A percentile compares a stretch with the other conserved stretches of the same genome.
These are phyloP conservation scores for Andrena bucephala DNA, from an alignment of 2,888 invertebrate genomes.

Conservation along the genomic window DNA sequence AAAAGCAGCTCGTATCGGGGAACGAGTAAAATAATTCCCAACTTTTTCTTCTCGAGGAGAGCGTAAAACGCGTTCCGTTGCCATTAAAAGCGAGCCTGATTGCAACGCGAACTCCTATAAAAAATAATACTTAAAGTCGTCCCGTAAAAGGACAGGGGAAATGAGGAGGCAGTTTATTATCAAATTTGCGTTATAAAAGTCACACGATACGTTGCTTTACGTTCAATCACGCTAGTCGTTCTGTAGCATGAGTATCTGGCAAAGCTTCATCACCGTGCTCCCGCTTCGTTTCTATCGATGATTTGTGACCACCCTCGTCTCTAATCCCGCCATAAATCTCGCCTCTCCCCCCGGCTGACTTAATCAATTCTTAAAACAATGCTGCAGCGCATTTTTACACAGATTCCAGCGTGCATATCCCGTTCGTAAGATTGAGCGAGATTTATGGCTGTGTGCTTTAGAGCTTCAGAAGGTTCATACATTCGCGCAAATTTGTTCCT, in stretches of 20 bases:
- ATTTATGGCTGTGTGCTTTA: conserved; percentile 22
- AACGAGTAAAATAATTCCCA: conserved; percentile 16
- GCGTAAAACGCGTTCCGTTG: conserved; percentile 20
- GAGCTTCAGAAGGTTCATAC: conserved; percentile 6
- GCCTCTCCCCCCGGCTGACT: neutral
- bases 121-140: conserved; percentile 30
- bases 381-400: neutral
- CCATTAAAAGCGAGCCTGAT: conserved; percentile 36
- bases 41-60: conserved; percentile 20
- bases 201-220: conserved; percentile 12
- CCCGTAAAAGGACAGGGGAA: conserved; percentile 26
- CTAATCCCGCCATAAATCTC: conserved; percentile 16
- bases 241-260: too few species aligned
- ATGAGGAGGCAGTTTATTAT: conserved; percentile 37
- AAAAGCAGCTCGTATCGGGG: neutral
- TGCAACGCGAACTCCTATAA: conserved; percentile 40
- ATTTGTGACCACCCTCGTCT: neutral
- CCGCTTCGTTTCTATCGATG: neutral
- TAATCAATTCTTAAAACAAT: conserved; percentile 23
- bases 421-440: neutral
- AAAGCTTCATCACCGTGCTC: neutral
- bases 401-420: neutral
- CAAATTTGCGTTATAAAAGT: conserved; percentile 25
- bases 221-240: conserved; percentile 10
- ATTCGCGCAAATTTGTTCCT: neutral